phyloP scores from a whole-genome alignment of 2,797 vertebrate genomes.

The Macroramphosus scolopax region DNA sequence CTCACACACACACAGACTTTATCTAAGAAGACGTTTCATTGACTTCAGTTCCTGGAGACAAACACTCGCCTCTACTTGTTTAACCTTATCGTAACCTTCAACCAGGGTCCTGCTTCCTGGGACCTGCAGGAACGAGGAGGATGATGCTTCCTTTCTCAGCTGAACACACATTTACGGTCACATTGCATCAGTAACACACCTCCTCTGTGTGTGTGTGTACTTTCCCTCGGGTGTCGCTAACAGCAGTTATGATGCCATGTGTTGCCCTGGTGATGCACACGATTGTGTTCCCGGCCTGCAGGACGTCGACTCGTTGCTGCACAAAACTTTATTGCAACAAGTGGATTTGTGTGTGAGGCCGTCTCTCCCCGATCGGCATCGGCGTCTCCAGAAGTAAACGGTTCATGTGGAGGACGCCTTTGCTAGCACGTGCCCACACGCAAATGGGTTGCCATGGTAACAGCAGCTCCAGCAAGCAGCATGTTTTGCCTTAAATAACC shows the following conservation, averaged over 20 bases:
- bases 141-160: conserved; percentile 8
- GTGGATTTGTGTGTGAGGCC: neutral
- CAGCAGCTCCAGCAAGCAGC: conserved; percentile 22
- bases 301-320: too few species aligned
- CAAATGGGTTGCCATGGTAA: conserved; percentile 37
- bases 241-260: conserved; percentile 11
- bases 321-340: conserved; percentile 7
- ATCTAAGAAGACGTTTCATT: too few species aligned
- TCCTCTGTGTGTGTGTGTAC: conserved; percentile 6
- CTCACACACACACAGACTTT: too few species aligned
- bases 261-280: conserved; percentile 2
- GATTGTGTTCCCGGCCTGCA: neutral
- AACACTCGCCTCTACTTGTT: too few species aligned
- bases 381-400: conserved; percentile 8
- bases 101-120: too few species aligned
- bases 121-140: too few species aligned
- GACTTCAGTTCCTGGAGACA: too few species aligned
- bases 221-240: conserved; percentile 8
- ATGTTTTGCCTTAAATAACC: conserved; percentile 42
- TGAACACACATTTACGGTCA: conserved; percentile 23
- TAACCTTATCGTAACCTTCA: too few species aligned
- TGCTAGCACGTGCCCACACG: neutral
- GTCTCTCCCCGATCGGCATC: conserved; percentile 4
- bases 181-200: conserved; percentile 29
- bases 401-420: conserved; percentile 38